These are phyloP conservation scores for Ophion obscuratus DNA, from an alignment of 2,888 invertebrate species.

Conservation along the genomic window DNA sequence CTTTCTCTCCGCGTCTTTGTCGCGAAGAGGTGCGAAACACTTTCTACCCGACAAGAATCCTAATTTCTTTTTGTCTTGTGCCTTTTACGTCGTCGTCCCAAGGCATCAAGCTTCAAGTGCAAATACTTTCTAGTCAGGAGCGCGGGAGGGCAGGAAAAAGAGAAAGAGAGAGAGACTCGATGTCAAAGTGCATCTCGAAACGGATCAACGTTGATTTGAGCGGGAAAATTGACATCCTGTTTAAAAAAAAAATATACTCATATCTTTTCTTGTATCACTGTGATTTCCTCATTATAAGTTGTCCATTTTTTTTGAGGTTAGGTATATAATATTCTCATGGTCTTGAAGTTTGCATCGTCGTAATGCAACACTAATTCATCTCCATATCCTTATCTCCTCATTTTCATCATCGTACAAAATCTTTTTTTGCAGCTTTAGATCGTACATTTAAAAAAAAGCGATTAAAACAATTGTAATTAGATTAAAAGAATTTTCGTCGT, in stretches of 20 bases:
- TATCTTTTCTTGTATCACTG: no score
- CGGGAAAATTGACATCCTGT: conserved; percentile 28
- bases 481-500: no score
- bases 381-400: neutral
- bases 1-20: conserved; percentile 41
- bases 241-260: conserved; percentile 3
- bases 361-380: no score
- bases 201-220: conserved; percentile 36
- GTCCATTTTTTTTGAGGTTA: no score
- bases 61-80: conserved; percentile 6
- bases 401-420: no score
- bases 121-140: conserved; percentile 59
- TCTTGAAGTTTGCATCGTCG: no score
- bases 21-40: conserved; percentile 41
- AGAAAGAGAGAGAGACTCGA: conserved; percentile 20
- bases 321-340: no score
- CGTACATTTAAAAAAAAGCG: no score
- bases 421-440: no score
- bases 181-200: conserved; percentile 55
- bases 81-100: conserved; percentile 14
- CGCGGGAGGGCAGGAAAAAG: neutral
- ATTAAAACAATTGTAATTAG: neutral
- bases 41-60: conserved; percentile 48
- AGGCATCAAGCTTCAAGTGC: conserved; percentile 40
- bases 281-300: no score